Evolutionary conservation across 2,888 invertebrate genomes (phyloP), one percentile per base, ranked within the genome.

Genomic region (Scaptomyza reducta): DNA sequence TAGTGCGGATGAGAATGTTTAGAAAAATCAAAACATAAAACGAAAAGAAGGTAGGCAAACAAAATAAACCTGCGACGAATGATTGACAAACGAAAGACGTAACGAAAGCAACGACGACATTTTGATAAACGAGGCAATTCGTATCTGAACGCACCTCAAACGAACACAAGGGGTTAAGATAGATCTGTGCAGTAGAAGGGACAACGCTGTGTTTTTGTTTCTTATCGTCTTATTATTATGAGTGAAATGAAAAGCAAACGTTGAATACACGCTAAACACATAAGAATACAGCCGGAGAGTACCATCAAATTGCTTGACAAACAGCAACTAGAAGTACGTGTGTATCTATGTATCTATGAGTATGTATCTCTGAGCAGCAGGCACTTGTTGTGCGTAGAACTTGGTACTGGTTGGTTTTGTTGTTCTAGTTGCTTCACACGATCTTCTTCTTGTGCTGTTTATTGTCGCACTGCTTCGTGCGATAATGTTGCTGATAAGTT

Each of bases 241-340:
- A 50, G 51, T 62, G 46, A 14, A 80, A 74, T 74, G 78, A 69
- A 80, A 80, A 81, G 47, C 65, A 81, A 81, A 84, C 84, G 67
- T 63, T 38, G 47, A 25, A 44, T 45, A 61, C 54, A 38, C 69
- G 49, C 38, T 50, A 27, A 27, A 27, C 27, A 68, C 63, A 49
- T 41, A 50, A 27, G n/a, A 60, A 54, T 40, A 50, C 46, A 64
- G 44, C n/a, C 47, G 62, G 62, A 61, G 50, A 44, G 71, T 72
- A 54, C 47, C 72, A 72, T 73, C 57, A 84, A 82, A 85, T 85
- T 85, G 86, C 77, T 85, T 75, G 55, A 77, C 83, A 82, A 85
- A 82, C 53, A 49, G 47, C 33, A 81, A 51, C 40, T 64, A 55
- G 41, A 41, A 38, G 31, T 31, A 22, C 22, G 25, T 45, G 16